Percentiles rank a stretch among this genome's conserved stretches.
These are phyloP conservation scores for Germaria angustata DNA, from an alignment of 2,888 invertebrate species.

Conservation along the genomic window DNA sequence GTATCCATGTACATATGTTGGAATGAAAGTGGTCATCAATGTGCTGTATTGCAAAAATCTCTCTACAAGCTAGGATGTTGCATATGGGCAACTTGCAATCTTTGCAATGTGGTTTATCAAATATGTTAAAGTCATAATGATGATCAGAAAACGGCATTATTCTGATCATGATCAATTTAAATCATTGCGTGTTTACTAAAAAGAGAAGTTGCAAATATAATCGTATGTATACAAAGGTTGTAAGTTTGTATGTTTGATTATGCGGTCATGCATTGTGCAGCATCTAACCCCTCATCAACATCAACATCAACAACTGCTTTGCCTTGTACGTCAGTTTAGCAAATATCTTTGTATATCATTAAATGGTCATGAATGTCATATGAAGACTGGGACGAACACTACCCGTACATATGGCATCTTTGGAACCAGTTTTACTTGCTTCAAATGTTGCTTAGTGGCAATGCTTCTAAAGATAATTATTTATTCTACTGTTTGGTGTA, in stretches of 20 bases:
- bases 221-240: neutral
- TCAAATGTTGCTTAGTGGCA: constrained; percentile 28
- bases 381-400: constrained; percentile 14
- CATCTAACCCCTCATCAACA: constrained; percentile 33
- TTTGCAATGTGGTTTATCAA: neutral
- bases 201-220: neutral
- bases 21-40: constrained; percentile 13
- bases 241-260: neutral
- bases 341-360: constrained; percentile 62
- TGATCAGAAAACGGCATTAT: constrained; percentile 37
- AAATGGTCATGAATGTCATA: constrained; percentile 65
- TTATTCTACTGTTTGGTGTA: neutral
- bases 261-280: constrained; percentile 33
- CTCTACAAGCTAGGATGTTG: constrained; percentile 14
- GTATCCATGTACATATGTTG: neutral
- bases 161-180: constrained; percentile 28
- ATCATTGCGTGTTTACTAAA: constrained; percentile 50
- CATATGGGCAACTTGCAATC: constrained; percentile 52
- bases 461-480: constrained; percentile 41
- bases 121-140: constrained; percentile 17
- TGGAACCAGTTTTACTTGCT: constrained; percentile 62
- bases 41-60: neutral
- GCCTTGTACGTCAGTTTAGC: constrained; percentile 48
- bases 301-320: constrained; percentile 43
- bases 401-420: constrained; percentile 36